Evolutionary conservation across 2,888 invertebrate species (phyloP).

Genomic region (Ecliptopera silaceata): DNA sequence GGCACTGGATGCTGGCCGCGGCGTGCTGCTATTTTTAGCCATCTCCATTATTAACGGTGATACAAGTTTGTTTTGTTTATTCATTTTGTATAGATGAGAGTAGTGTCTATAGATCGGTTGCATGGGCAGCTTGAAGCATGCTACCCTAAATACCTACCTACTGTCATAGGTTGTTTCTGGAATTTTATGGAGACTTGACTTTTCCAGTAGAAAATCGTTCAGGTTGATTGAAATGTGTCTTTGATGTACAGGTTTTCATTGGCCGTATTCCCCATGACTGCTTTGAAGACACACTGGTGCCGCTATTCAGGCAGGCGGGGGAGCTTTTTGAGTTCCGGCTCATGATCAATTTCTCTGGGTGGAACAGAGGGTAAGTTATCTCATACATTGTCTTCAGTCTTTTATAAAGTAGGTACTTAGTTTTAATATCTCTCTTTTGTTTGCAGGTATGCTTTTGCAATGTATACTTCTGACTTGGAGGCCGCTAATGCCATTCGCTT

Average conservation of each 20-base stretch:
- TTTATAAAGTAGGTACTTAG: neutral
- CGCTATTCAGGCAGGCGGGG: constrained; percentile 82
- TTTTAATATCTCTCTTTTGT: neutral
- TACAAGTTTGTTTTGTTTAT: too few species aligned
- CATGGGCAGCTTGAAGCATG: too few species aligned
- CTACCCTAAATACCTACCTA: too few species aligned
- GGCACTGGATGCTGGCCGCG: too few species aligned
- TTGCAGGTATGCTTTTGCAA: constrained; percentile 87
- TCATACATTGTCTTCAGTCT: too few species aligned
- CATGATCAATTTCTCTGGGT: constrained; percentile 90
- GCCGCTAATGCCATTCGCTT: constrained; percentile 85
- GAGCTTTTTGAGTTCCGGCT: constrained; percentile 88
- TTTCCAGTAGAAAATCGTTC: too few species aligned
- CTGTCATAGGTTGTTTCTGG: too few species aligned
- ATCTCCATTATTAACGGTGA: too few species aligned
- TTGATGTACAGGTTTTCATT: constrained; percentile 74
- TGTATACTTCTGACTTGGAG: constrained; percentile 83
- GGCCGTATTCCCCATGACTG: constrained; percentile 87
- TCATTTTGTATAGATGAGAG: too few species aligned
- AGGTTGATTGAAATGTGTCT: neutral
- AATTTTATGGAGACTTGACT: too few species aligned
- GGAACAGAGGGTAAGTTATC: constrained; percentile 85
- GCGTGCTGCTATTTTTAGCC: too few species aligned
- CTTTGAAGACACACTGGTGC: constrained; percentile 86
- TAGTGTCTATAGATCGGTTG: too few species aligned